Percentiles rank a stretch among this genome's conserved stretches.
Conservation (phyloP, 2,888 invertebrate genomes). For the Drosophila kambysellisi region DNA sequence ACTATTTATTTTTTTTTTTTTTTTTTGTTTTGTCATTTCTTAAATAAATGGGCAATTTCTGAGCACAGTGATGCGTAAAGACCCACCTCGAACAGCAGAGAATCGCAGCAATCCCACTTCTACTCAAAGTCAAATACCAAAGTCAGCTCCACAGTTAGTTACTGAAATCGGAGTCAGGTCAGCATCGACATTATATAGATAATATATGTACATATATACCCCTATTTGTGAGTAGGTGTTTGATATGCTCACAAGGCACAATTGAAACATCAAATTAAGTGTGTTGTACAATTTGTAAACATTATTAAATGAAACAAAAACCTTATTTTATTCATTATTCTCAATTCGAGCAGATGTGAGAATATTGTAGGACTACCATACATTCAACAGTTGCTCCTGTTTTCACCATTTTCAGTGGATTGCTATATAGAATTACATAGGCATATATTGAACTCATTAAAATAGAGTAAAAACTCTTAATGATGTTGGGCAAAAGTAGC, state of each 20-base stretch:
- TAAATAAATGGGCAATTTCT: conserved; percentile 72
- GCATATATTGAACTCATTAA: neutral
- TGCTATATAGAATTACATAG: neutral
- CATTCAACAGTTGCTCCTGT: neutral
- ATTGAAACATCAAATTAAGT: neutral
- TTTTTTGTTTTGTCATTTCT: conserved; percentile 8
- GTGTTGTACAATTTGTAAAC: too few species aligned
- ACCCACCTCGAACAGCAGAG: conserved; percentile 32
- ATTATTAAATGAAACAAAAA: neutral
- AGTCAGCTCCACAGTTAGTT: neutral
- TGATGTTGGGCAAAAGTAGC: neutral
- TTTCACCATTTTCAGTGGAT: neutral
- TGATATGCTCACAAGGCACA: too few species aligned
- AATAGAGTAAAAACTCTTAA: neutral
- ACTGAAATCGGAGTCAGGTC: neutral
- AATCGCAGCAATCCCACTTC: conserved; percentile 28
- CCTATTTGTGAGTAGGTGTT: too few species aligned
- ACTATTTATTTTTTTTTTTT: too few species aligned
- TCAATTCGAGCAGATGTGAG: neutral
- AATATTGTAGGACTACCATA: neutral
- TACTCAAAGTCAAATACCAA: conserved; percentile 8
- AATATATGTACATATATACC: too few species aligned
- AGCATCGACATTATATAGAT: too few species aligned
- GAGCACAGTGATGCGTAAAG: conserved; percentile 73
- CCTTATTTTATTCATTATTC: neutral